Percentiles rank a stretch among this genome's conserved stretches.
These are phyloP conservation scores for Drosophila mercatorum DNA, from an alignment of 2,888 invertebrate species.

Conservation along the genomic window DNA sequence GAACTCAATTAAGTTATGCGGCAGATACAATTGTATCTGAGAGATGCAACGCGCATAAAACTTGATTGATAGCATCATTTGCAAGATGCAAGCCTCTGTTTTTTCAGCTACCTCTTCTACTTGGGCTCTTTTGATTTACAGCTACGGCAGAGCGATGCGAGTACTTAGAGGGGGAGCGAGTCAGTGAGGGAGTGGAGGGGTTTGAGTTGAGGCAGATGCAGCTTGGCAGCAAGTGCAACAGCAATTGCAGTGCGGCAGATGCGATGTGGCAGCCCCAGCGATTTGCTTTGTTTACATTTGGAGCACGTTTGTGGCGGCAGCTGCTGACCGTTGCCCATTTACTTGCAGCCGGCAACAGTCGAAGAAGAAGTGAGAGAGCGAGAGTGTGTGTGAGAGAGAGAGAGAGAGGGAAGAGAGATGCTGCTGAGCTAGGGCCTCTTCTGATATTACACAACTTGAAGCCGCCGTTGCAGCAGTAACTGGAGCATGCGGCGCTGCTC, in stretches of 20 bases:
- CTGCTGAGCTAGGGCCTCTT: conserved; percentile 17
- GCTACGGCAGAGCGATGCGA: conserved; percentile 30
- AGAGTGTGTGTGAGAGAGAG: background rate
- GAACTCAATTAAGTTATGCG: conserved; percentile 30
- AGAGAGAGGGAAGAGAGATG: background rate
- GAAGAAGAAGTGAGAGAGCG: background rate
- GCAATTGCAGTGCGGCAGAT: conserved; percentile 45
- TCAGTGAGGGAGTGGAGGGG: background rate
- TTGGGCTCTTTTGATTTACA: conserved; percentile 57
- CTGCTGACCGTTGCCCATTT: conserved; percentile 71
- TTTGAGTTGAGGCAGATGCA: conserved; percentile 3
- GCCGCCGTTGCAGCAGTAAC: conserved; percentile 50
- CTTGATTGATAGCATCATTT: conserved; percentile 67
- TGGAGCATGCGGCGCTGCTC: conserved; percentile 56
- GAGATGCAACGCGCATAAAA: conserved; percentile 42
- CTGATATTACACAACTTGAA: conserved; percentile 42
- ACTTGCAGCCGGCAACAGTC: conserved; percentile 57
- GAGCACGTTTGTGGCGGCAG: conserved; percentile 76
- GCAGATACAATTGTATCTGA: conserved; percentile 34
- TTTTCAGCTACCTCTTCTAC: conserved; percentile 7
- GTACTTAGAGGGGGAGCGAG: background rate
- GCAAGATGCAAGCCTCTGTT: conserved; percentile 29
- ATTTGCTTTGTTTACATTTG: conserved; percentile 75
- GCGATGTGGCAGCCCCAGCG: conserved; percentile 20
- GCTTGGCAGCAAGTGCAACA: conserved; percentile 41